phyloP scores from a whole-genome alignment of 2,113 vertebrate species.

The Felis chaus region DNA sequence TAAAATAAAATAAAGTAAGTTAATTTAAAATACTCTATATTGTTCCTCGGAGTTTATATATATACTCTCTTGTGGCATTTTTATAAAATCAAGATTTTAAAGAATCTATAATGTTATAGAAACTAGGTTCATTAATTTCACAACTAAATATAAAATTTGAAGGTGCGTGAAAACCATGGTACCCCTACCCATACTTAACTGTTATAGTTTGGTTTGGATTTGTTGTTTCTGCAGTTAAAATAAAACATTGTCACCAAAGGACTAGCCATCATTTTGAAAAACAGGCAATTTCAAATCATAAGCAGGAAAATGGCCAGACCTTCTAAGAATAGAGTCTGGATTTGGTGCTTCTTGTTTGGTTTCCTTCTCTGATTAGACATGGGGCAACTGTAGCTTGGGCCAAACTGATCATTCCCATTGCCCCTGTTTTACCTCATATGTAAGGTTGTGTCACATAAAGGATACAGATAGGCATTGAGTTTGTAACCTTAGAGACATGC shows the following conservation, averaged over 20 bases:
- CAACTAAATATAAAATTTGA: neutral
- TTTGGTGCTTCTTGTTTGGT: neutral
- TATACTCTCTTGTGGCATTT: neutral
- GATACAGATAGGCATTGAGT: neutral
- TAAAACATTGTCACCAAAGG: neutral
- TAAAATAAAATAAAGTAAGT: too few species aligned
- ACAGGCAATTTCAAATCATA: neutral
- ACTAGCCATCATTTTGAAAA: neutral
- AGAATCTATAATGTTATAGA: neutral
- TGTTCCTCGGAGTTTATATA: neutral
- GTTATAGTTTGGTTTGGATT: neutral
- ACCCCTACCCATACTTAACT: neutral
- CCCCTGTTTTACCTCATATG: neutral
- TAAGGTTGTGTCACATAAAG: neutral
- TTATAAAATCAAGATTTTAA: neutral
- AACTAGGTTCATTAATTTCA: neutral
- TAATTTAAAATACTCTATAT: neutral
- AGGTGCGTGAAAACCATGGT: neutral
- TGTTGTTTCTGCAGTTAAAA: neutral
- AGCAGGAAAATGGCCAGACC: neutral
- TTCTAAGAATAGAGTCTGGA: neutral
- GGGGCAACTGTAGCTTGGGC: neutral
- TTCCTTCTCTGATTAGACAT: neutral
- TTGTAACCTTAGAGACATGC: neutral
- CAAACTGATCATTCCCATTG: neutral